Evolutionary conservation across 2,797 vertebrate species (phyloP), one percentile per base, ranked within the genome.

Genomic region (Clarias platycephalus): DNA sequence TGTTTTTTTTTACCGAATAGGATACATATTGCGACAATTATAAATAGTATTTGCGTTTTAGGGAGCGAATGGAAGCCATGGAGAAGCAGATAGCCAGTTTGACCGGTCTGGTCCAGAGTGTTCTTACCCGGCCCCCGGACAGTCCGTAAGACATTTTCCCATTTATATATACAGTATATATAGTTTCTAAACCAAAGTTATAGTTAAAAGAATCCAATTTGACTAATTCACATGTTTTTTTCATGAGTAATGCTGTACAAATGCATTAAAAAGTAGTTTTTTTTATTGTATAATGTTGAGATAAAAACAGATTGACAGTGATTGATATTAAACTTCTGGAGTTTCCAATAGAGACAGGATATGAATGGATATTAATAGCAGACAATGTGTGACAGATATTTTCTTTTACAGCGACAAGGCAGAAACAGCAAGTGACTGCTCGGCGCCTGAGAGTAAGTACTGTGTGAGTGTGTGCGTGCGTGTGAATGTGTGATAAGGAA

Each of bases 1-100:
- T 37, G 22, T 24, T 60, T 60, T 68, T 34, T 18, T 67, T 34
- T 18, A 34, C 16, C 4, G 8, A 68, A 20, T 44, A 12, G 64
- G 34, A 37, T 68, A 0, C 12, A n/a, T 13, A 71, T n/a, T 57
- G 8, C 26, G 1, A 8, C 22, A 10, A 40, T 5, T 2, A 55
- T 5, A 70, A 64, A 37, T 62, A 37, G 31, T n/a, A 37, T 40
- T 63, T 24, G 49, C 20, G 6, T 78, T 70, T 22, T 88, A 98
- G 98, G 93, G 97, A 98, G 88, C 94, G 98, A 10, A 99, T 99
- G 98, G 97, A 99, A 90, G 98, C 96, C 0, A 99, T 99, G 98
- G 98, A 99, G 93, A 99, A 99, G 92, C 98, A 99, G 94, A 99
- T 99, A 2, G 98, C 98, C 78, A 99, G 98, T 80, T 94, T 99